Base-by-base conservation (phyloP, 2,113 vertebrate species). In the Spheniscus mendiculus region DNA sequence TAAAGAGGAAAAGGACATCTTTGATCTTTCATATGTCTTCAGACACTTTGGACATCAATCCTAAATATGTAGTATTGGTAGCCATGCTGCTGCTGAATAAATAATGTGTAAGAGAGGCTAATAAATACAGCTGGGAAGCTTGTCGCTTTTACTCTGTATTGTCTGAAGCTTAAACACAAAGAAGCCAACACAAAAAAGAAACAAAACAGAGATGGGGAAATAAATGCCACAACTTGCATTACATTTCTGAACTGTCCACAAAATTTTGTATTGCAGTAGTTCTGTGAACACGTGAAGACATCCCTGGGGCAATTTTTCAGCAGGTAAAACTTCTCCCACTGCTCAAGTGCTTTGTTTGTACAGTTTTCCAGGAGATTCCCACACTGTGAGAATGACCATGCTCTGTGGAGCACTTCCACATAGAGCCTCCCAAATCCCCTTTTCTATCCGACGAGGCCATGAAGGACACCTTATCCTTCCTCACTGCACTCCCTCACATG, bases 201-300 rank as follows among this genome's bases (percentile, higher is more conserved):
- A 20, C 15, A 52, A 70, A 93, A 52, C 21, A 83, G 40, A 87
- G 22, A 50, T 18, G 15, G 15, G 45, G 26, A 87, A 20, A 87
- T 34, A 78, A 81, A 71, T 6, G 9, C 22, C 72, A 53, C 13
- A 59, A 6, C 32, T 29, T 36, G 32, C 29, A 61, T 47, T 23
- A n/a, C 15, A 52, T 11, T 30, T 63, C 63, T n/a, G 79, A 55
- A 76, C 50, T 10, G 23, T 9, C 53, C 53, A 59, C n/a, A 85
- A 42, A 49, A 62, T 17, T 29, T 32, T 27, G 25, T 34, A 14
- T 11, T 71, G 30, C 56, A 62, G 22, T 32, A 65, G 34, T 70
- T 70, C 36, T 70, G 29, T 9, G 3, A 78, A 53, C 4, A 2
- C 2, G 0, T 25, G 0, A 0, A 88, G 38, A 71, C 63, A 63